phyloP scores from a whole-genome alignment of 2,113 vertebrate species.

The Canis aureus region DNA sequence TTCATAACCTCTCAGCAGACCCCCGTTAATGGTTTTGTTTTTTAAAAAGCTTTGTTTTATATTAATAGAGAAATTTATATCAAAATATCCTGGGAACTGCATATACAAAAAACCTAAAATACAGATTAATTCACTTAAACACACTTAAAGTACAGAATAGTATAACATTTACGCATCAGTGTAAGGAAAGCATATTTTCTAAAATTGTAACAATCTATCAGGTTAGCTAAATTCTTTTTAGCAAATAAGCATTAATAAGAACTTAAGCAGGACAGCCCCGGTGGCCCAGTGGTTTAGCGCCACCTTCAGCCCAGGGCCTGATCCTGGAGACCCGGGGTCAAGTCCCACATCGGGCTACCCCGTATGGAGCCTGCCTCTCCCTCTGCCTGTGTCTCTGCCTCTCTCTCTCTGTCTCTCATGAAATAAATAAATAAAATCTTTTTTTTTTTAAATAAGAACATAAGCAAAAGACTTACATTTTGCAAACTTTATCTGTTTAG shows the following conservation, averaged over 20 bases:
- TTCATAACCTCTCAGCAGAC: neutral
- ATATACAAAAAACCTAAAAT: neutral
- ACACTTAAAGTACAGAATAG: neutral
- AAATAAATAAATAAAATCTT: too few species aligned
- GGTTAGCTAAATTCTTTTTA: neutral
- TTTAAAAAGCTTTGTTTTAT: neutral
- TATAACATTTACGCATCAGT: neutral
- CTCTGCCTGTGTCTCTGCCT: too few species aligned
- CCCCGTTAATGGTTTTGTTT: neutral
- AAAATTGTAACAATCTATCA: neutral
- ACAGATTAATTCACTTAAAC: neutral
- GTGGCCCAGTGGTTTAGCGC: too few species aligned
- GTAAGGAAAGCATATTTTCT: neutral
- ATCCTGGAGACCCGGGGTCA: too few species aligned
- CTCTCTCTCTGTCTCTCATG: too few species aligned
- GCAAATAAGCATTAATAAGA: neutral
- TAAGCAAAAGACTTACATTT: neutral
- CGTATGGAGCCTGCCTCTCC: too few species aligned
- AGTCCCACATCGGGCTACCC: too few species aligned
- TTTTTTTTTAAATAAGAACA: neutral
- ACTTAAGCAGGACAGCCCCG: neutral
- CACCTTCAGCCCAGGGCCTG: too few species aligned
- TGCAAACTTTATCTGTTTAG: neutral
- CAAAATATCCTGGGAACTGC: neutral
- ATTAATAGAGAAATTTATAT: neutral